These are phyloP conservation scores for Horisme vitalbata DNA, from an alignment of 2,888 invertebrate genomes.

Conservation along the genomic window DNA sequence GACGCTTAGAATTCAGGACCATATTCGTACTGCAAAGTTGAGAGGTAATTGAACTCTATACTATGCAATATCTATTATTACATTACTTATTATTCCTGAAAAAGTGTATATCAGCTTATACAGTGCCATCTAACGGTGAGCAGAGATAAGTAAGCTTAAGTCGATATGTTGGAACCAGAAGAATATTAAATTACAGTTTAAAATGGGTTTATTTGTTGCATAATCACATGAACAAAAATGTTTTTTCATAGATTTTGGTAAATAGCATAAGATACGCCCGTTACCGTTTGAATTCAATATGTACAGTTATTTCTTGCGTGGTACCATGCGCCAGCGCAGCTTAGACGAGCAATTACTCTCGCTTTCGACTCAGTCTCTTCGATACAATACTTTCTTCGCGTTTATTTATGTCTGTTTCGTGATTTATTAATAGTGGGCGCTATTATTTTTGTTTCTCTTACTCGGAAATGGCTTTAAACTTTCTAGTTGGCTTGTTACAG, in stretches of 20 bases:
- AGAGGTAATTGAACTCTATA: background rate
- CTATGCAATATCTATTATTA: too few relatives aligned
- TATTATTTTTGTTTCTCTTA: slow-evolving; percentile 30
- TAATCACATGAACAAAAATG: too few relatives aligned
- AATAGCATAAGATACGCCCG: slow-evolving; percentile 21
- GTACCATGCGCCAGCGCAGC: slow-evolving; percentile 27
- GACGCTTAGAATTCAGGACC: slow-evolving; percentile 5
- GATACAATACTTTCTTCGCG: slow-evolving; percentile 58
- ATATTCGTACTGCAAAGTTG: slow-evolving; percentile 4
- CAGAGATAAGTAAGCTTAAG: background rate
- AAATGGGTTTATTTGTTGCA: too few relatives aligned
- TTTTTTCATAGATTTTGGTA: background rate
- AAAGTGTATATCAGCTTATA: too few relatives aligned
- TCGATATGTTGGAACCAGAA: too few relatives aligned
- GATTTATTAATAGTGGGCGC: slow-evolving; percentile 36
- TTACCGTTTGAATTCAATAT: slow-evolving; percentile 24
- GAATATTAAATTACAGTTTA: too few relatives aligned
- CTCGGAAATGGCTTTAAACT: slow-evolving; percentile 30
- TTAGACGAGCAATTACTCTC: slow-evolving; percentile 59
- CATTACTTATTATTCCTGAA: too few relatives aligned
- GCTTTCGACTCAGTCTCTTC: slow-evolving; percentile 67
- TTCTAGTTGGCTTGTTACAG: slow-evolving; percentile 18
- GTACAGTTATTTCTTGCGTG: slow-evolving; percentile 3
- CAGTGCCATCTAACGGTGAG: slow-evolving; percentile 10
- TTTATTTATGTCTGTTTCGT: slow-evolving; percentile 43